Conservation (phyloP, 2,888 invertebrate species). For the Nowickia ferox region DNA sequence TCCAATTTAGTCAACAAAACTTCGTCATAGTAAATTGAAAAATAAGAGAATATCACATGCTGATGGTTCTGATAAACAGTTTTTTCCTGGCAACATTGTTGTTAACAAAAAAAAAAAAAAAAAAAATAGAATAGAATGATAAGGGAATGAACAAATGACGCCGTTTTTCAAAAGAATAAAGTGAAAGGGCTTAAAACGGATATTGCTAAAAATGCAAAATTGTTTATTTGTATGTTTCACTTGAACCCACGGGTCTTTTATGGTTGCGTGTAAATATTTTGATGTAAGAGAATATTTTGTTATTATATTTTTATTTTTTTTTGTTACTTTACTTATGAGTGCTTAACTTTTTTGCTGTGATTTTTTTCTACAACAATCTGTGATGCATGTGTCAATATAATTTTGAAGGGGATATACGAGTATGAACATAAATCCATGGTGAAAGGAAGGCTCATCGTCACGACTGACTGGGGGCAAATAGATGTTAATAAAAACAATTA, state of each 20-base stretch:
- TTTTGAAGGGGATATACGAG: slow-evolving; percentile 11
- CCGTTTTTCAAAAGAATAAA: slow-evolving; percentile 31
- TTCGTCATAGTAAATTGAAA: slow-evolving; percentile 54
- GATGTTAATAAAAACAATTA: background rate
- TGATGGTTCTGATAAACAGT: slow-evolving; percentile 34
- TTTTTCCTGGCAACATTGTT: background rate
- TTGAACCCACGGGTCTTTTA: background rate
- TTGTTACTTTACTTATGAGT: background rate
- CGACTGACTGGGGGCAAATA: slow-evolving; percentile 29
- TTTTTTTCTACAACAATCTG: background rate
- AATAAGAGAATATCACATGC: slow-evolving; percentile 43
- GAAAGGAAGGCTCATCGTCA: slow-evolving; percentile 31
- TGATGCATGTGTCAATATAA: slow-evolving; percentile 37
- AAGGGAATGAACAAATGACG: slow-evolving; percentile 5
- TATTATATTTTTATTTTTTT: background rate
- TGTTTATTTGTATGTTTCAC: slow-evolving; percentile 37
- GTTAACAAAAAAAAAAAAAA: slow-evolving; percentile 8
- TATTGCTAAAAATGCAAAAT: slow-evolving; percentile 52
- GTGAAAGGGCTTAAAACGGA: slow-evolving; percentile 46
- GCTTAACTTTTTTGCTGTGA: background rate
- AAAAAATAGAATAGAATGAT: background rate
- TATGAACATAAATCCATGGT: background rate
- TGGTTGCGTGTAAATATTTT: background rate
- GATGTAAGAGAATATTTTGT: background rate
- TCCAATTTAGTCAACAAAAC: slow-evolving; percentile 30